phyloP scores from a whole-genome alignment of 2,797 vertebrate species.

The Ammospiza maritima region DNA sequence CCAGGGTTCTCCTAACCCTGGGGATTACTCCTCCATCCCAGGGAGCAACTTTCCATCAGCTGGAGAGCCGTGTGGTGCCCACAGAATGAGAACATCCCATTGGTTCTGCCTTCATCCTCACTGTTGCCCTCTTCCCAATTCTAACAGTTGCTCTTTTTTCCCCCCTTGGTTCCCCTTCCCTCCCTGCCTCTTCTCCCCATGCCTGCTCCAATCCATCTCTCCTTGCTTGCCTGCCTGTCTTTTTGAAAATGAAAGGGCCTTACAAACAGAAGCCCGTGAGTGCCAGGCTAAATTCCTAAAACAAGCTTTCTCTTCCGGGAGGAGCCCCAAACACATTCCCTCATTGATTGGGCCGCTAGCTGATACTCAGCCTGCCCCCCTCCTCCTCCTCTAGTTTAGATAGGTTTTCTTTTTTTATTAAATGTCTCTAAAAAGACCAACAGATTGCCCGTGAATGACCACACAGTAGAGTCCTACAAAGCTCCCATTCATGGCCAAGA shows the following conservation, averaged over 20 bases:
- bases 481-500: slow-evolving; percentile 73
- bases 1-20: not conserved
- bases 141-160: not conserved
- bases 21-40: not conserved
- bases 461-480: slow-evolving; percentile 78
- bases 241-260: slow-evolving; percentile 61
- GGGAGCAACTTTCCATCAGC: not conserved
- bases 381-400: slow-evolving; percentile 44
- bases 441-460: slow-evolving; percentile 76
- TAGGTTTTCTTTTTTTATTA: slow-evolving; percentile 66
- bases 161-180: not conserved
- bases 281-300: slow-evolving; percentile 58
- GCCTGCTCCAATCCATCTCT: slow-evolving; percentile 19
- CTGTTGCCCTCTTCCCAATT: not conserved
- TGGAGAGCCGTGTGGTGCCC: not conserved
- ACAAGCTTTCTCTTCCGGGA: slow-evolving; percentile 57
- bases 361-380: slow-evolving; percentile 62
- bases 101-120: not conserved
- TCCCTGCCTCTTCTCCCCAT: slow-evolving; percentile 21
- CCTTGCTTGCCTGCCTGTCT: slow-evolving; percentile 30
- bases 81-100: not conserved
- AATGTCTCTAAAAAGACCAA: slow-evolving; percentile 69
- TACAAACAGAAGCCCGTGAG: slow-evolving; percentile 26
- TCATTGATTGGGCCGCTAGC: slow-evolving; percentile 65
- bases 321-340: slow-evolving; percentile 60